Conservation (phyloP, 1,140 invertebrate species). For the Drosophila simulans region DNA sequence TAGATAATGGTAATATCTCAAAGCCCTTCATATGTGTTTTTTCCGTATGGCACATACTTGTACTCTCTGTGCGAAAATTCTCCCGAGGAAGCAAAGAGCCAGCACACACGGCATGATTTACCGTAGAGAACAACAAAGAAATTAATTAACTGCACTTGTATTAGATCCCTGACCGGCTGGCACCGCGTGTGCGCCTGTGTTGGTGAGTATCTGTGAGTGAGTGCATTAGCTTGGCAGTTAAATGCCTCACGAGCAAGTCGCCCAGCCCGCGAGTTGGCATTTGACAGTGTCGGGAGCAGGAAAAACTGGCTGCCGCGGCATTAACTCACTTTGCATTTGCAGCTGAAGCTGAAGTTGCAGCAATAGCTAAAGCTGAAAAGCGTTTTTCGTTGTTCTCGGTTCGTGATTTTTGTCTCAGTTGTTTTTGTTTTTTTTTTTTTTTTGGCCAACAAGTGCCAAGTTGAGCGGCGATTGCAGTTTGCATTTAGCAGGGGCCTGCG, state of each 20-base stretch:
- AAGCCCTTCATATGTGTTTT: not conserved
- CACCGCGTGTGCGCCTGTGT: constrained; percentile 13
- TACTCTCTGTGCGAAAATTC: constrained; percentile 48
- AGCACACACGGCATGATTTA: constrained; percentile 75
- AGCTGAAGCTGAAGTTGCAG: constrained; percentile 6
- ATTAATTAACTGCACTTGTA: constrained; percentile 80
- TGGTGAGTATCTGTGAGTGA: constrained; percentile 51
- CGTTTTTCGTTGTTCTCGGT: constrained; percentile 45
- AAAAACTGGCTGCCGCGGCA: constrained; percentile 74
- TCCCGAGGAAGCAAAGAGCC: constrained; percentile 27
- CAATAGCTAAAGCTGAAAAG: not conserved
- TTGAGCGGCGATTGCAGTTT: constrained; percentile 56
- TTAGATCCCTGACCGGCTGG: constrained; percentile 38
- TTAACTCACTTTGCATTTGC: constrained; percentile 78
- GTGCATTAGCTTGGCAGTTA: constrained; percentile 79
- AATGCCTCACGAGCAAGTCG: constrained; percentile 62
- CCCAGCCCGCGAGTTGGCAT: constrained; percentile 62
- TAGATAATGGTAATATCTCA: not conserved
- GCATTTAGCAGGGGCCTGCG: constrained; percentile 46
- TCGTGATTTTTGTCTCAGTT: constrained; percentile 23
- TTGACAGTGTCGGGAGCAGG: constrained; percentile 77
- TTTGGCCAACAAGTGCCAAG: constrained; percentile 66
- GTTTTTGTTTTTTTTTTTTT: constrained; percentile 29
- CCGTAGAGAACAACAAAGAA: constrained; percentile 82
- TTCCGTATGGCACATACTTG: not conserved